Base-by-base conservation (phyloP, 1,140 invertebrate genomes). In the Heliconius melpomene region DNA sequence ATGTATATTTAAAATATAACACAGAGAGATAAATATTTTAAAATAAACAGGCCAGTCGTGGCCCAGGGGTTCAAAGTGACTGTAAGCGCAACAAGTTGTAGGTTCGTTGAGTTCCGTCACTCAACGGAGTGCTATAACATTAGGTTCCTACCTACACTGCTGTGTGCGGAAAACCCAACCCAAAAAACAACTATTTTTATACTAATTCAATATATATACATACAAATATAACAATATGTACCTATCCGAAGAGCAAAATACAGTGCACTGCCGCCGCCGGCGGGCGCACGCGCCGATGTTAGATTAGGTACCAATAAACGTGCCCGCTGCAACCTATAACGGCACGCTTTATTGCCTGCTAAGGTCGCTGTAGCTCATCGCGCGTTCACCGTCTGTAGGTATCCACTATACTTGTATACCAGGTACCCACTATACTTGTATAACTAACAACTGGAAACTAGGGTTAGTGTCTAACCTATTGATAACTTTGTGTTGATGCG, bases 231-330 rank as follows among this genome's bases (percentile, higher is more conserved):
- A 26, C 26, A 38, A 26, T 38, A 26, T 18, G 16, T 29, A 66
- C 11, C 0, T 26, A 29, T 66, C 29, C 3, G 23, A 66, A 66
- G 60, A 77, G 79, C 54, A 74, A 26, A 29, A 26, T 52, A 79
- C 52, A 23, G 81, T 38, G 74, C 81, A 80, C 40, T 82, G 85
- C 83, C 79, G 83, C 40, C 83, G 85, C 83, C 79, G 85, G 83
- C 83, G 85, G 82, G 81, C 83, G 85, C 85, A 86, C 85, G 85
- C 85, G 85, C 84, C 84, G 85, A 85, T 86, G 82, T 77, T 81
- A 86, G 85, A 86, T 86, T 86, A 86, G 83, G 75, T 72, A 74
- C 81, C 85, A 85, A 84, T 82, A 84, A 83, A 86, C 82, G 84
- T 83, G 81, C 38, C 79, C 78, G 80, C 79, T 82, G 84, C 84